Conservation (phyloP, 1,140 invertebrate species). For the Drosophila tristis region DNA sequence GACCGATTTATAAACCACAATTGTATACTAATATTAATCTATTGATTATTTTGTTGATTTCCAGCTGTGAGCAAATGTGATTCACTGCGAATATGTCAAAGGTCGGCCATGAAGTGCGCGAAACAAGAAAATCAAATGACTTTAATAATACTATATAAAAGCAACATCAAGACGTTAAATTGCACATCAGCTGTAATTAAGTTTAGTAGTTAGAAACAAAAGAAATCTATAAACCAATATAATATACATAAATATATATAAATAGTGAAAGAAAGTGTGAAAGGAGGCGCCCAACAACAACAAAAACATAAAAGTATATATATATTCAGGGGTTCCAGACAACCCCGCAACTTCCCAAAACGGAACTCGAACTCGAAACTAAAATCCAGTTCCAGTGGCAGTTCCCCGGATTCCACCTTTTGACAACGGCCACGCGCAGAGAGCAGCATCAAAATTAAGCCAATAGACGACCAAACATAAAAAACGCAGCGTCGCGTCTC, state of each 20-base stretch:
- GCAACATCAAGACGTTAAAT: slow-evolving; percentile 64
- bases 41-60: slow-evolving; percentile 25
- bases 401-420: slow-evolving; percentile 7
- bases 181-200: slow-evolving; percentile 77
- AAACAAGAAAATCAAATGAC: slow-evolving; percentile 52
- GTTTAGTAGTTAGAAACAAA: slow-evolving; percentile 75
- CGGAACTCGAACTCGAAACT: neutral
- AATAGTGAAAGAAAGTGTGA: slow-evolving; percentile 10
- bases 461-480: slow-evolving; percentile 66
- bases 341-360: slow-evolving; percentile 10
- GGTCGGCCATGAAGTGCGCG: slow-evolving; percentile 79
- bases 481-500: slow-evolving; percentile 75
- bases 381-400: neutral
- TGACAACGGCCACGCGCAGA: slow-evolving; percentile 68
- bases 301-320: neutral
- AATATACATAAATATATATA: slow-evolving; percentile 19
- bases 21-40: slow-evolving; percentile 2
- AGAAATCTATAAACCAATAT: slow-evolving; percentile 28
- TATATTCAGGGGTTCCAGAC: slow-evolving; percentile 3
- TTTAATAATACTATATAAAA: slow-evolving; percentile 40
- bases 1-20: slow-evolving; percentile 12
- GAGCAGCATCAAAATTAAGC: slow-evolving; percentile 80
- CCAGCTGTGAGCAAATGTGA: slow-evolving; percentile 73
- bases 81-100: slow-evolving; percentile 81
- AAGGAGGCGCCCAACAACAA: neutral